These are phyloP conservation scores for Zaprionus taronus DNA, from an alignment of 1,140 invertebrate species.

Conservation along the genomic window DNA sequence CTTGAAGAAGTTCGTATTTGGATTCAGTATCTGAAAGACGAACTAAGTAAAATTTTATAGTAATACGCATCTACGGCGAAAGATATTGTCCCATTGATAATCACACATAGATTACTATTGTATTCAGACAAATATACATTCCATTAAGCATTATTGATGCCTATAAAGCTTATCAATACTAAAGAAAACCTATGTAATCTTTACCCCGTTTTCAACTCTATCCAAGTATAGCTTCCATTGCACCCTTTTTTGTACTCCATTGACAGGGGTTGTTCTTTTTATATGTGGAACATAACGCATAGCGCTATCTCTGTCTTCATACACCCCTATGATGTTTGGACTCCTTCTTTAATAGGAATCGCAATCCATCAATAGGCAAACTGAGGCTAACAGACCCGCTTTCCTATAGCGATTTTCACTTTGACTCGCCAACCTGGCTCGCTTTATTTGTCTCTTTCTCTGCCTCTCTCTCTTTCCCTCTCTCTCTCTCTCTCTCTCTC, in stretches of 20 bases:
- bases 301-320: slow-evolving; percentile 7
- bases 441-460: no score
- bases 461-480: background rate
- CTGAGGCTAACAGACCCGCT: background rate
- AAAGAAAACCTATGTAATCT: background rate
- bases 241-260: slow-evolving; percentile 7
- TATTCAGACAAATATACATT: background rate
- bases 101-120: background rate
- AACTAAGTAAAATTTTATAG: no score
- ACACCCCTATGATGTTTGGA: background rate
- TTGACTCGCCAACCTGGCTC: no score
- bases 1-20: no score
- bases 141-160: background rate
- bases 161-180: background rate
- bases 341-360: background rate
- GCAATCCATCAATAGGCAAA: background rate
- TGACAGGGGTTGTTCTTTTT: slow-evolving; percentile 3
- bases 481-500: background rate
- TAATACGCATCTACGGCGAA: no score
- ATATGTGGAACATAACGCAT: background rate
- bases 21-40: no score
- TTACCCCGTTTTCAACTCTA: background rate
- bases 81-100: no score
- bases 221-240: background rate
- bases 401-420: slow-evolving; percentile 13